Percentiles rank a stretch among this genome's conserved stretches.
Conservation (phyloP, 2,888 invertebrate genomes). For the Dioctria rufipes region DNA sequence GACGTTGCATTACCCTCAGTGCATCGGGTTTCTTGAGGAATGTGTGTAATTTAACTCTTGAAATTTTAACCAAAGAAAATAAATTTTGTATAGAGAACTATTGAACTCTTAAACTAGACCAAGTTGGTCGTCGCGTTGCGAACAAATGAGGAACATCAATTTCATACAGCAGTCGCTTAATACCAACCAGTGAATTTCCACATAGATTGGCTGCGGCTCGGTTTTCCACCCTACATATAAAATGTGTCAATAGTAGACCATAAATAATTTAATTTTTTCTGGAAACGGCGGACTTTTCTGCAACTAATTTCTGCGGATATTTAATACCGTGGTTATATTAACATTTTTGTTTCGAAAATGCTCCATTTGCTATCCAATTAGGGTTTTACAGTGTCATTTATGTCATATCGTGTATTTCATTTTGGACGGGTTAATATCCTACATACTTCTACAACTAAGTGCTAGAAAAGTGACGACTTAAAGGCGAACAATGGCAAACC, state of each 20-base stretch:
- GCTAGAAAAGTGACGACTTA: slow-evolving; percentile 34
- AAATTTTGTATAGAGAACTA: slow-evolving; percentile 46
- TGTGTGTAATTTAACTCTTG: slow-evolving; percentile 33
- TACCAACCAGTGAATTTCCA: not conserved
- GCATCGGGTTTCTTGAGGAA: slow-evolving; percentile 7
- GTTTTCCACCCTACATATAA: not conserved
- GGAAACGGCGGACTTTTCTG: slow-evolving; percentile 4
- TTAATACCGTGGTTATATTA: not conserved
- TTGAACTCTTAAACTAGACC: slow-evolving; percentile 39
- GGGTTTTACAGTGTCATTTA: slow-evolving; percentile 4
- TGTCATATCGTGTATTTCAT: slow-evolving; percentile 15
- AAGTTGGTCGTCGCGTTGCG: slow-evolving; percentile 39
- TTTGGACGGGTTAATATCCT: slow-evolving; percentile 22
- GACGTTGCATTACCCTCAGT: slow-evolving; percentile 25
- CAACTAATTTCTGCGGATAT: not conserved
- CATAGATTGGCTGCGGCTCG: not conserved
- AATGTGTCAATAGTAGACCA: slow-evolving; percentile 18
- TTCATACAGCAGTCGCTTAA: slow-evolving; percentile 22
- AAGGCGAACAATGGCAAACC: slow-evolving; percentile 38
- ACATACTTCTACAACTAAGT: not conserved
- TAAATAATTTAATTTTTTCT: slow-evolving; percentile 4
- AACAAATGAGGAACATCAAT: slow-evolving; percentile 50
- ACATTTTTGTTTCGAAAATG: not conserved
- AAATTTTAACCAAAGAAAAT: slow-evolving; percentile 31
- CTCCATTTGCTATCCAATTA: not conserved